A percentile compares a stretch with the other conserved stretches of the same genome.
Conservation (phyloP, 2,113 vertebrate genomes). For the Saguinus midas region DNA sequence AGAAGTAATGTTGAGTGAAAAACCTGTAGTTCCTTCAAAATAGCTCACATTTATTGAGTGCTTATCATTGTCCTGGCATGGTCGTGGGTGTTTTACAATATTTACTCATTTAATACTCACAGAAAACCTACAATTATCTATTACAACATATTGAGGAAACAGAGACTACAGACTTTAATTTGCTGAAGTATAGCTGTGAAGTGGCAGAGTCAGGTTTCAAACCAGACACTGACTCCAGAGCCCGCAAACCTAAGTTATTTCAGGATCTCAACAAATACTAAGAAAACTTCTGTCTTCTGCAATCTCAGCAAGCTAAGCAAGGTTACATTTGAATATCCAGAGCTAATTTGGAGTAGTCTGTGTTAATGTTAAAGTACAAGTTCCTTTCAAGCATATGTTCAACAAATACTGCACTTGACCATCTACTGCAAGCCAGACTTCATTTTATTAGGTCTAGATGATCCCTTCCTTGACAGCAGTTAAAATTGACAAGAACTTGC, state of each 20-base stretch:
- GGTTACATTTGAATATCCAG: neutral
- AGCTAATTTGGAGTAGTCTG: neutral
- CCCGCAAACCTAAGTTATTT: neutral
- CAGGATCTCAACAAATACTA: neutral
- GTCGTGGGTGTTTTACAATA: neutral
- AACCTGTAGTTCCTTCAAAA: neutral
- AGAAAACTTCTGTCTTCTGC: neutral
- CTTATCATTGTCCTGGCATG: neutral
- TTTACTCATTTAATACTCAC: neutral
- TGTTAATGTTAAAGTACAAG: neutral
- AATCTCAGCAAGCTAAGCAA: neutral
- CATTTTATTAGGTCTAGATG: neutral
- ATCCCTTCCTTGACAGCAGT: neutral
- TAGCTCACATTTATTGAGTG: neutral
- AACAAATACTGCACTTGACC: neutral
- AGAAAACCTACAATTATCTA: neutral
- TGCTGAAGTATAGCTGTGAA: neutral
- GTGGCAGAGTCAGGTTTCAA: neutral
- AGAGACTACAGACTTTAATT: neutral
- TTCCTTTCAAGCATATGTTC: neutral
- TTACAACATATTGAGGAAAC: neutral
- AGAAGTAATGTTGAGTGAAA: neutral
- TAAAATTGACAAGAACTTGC: neutral
- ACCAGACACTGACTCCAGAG: neutral
- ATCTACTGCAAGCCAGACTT: neutral